Conservation (phyloP, 1,140 invertebrate species). For the Tribolium madens region DNA sequence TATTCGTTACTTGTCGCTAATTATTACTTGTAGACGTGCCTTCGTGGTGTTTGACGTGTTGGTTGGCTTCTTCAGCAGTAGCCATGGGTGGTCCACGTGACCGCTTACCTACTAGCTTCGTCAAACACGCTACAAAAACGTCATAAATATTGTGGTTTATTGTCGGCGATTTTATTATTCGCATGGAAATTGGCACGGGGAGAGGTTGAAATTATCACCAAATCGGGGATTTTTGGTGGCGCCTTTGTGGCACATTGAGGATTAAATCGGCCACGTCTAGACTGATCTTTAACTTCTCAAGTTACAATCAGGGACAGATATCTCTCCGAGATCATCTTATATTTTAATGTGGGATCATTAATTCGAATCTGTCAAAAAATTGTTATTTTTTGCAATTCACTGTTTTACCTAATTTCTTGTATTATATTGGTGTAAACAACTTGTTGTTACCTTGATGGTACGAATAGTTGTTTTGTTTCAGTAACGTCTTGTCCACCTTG, state of each 20-base stretch:
- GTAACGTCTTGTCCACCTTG: slow-evolving; percentile 9
- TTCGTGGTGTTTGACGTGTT: slow-evolving; percentile 46
- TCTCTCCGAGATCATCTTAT: neutral
- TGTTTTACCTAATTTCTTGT: neutral
- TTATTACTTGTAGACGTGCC: slow-evolving; percentile 51
- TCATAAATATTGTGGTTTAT: slow-evolving; percentile 37
- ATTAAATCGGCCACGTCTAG: slow-evolving; percentile 40
- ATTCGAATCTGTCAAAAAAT: neutral
- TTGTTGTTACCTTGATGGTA: slow-evolving; percentile 1
- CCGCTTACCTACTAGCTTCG: slow-evolving; percentile 39
- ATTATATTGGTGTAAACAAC: slow-evolving; percentile 36
- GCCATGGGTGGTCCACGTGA: slow-evolving; percentile 50
- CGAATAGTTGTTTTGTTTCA: slow-evolving; percentile 8
- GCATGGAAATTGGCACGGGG: neutral
- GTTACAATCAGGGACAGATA: slow-evolving; percentile 21
- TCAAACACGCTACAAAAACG: slow-evolving; percentile 38
- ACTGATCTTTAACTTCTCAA: slow-evolving; percentile 24
- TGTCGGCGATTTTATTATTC: neutral
- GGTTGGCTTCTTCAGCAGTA: slow-evolving; percentile 31
- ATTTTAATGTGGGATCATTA: neutral
- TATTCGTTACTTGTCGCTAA: slow-evolving; percentile 18
- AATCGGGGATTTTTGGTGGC: slow-evolving; percentile 25
- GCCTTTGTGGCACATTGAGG: slow-evolving; percentile 37
- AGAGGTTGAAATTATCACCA: neutral
- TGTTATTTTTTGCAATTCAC: neutral